Conservation (phyloP, 1,140 invertebrate species). For the Probaryconus sp. region DNA sequence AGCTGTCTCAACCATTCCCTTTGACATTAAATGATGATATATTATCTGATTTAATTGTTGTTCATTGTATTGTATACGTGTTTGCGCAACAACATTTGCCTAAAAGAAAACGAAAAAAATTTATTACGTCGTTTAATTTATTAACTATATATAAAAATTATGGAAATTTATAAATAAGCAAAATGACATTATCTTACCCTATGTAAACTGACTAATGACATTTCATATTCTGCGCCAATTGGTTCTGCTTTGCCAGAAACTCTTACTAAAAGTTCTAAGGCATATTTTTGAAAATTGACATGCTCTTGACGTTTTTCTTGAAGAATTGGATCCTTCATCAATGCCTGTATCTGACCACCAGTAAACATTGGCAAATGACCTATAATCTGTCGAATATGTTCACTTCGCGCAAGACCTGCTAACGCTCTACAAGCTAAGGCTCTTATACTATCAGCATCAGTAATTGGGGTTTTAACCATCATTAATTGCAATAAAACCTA, state of each 20-base stretch:
- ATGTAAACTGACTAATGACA: slow-evolving; percentile 91
- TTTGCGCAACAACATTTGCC: slow-evolving; percentile 97
- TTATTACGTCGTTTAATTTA: neutral
- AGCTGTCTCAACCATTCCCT: slow-evolving; percentile 87
- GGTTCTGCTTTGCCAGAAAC: slow-evolving; percentile 95
- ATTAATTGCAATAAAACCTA: slow-evolving; percentile 87
- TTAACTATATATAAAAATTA: slow-evolving; percentile 1
- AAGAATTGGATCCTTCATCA: slow-evolving; percentile 97
- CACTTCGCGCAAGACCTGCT: slow-evolving; percentile 92
- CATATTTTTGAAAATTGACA: slow-evolving; percentile 97
- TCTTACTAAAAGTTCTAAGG: slow-evolving; percentile 91
- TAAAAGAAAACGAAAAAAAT: slow-evolving; percentile 70
- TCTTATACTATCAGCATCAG: slow-evolving; percentile 96
- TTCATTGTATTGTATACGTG: slow-evolving; percentile 95
- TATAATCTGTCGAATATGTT: slow-evolving; percentile 96
- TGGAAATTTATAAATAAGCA: slow-evolving; percentile 29
- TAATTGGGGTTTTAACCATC: slow-evolving; percentile 95
- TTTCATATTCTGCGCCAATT: slow-evolving; percentile 87
- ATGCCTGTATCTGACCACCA: slow-evolving; percentile 92
- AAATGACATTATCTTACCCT: slow-evolving; percentile 77
- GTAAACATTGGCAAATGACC: slow-evolving; percentile 97
- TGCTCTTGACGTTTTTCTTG: slow-evolving; percentile 98
- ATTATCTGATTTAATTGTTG: slow-evolving; percentile 95
- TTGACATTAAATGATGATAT: slow-evolving; percentile 89
- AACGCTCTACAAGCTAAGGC: slow-evolving; percentile 94